Evolutionary conservation across 2,888 invertebrate species (phyloP).

Genomic region (Nemapogon koenigi): DNA sequence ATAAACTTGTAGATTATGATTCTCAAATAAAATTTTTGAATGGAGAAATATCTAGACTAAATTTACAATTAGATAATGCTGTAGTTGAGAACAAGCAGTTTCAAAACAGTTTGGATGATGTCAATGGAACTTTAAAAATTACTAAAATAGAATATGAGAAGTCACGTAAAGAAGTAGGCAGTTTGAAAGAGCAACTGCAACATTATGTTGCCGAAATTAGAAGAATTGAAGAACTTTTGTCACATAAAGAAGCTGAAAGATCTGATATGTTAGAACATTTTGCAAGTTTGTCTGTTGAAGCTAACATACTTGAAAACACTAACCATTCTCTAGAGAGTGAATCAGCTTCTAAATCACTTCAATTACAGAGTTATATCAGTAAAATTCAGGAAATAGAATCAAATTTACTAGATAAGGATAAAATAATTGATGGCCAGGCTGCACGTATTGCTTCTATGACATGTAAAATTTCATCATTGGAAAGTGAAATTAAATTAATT

Average conservation of each 20-base stretch:
- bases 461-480: conserved; percentile 41
- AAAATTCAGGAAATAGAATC: conserved; percentile 69
- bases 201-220: conserved; percentile 84
- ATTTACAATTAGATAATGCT: conserved; percentile 64
- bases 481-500: conserved; percentile 50
- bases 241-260: conserved; percentile 78
- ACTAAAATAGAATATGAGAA: conserved; percentile 72
- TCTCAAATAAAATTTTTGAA: conserved; percentile 64
- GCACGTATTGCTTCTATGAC: conserved; percentile 40
- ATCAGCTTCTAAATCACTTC: conserved; percentile 71
- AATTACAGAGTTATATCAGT: conserved; percentile 52
- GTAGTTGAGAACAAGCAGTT: conserved; percentile 73
- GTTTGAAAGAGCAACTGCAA: conserved; percentile 77
- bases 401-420: conserved; percentile 58
- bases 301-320: conserved; percentile 76
- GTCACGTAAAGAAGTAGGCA: conserved; percentile 73
- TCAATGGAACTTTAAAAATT: conserved; percentile 67
- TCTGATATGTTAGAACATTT: conserved; percentile 83
- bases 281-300: conserved; percentile 78
- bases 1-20: conserved; percentile 52
- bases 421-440: conserved; percentile 41
- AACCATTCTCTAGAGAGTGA: conserved; percentile 82
- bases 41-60: conserved; percentile 63
- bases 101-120: conserved; percentile 73
- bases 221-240: conserved; percentile 77